Evolutionary conservation across 2,888 invertebrate species (phyloP).

Genomic region (Acanthoscelides obtectus): DNA sequence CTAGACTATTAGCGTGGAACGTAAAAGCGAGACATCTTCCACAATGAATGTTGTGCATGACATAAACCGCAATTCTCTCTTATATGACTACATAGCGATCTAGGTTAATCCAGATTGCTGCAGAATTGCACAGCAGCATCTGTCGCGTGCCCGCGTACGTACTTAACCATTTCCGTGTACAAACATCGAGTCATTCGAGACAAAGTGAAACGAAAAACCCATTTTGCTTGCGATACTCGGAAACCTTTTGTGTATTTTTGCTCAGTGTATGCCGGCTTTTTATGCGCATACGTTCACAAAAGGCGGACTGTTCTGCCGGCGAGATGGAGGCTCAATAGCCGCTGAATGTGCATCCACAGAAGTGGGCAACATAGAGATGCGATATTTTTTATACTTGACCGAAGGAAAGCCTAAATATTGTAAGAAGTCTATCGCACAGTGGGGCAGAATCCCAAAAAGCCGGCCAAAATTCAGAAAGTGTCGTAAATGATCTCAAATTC

Average conservation of each 20-base stretch:
- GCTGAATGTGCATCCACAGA: background rate
- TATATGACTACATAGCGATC: background rate
- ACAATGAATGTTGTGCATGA: background rate
- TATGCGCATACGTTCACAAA: background rate
- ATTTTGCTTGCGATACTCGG: background rate
- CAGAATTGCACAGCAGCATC: background rate
- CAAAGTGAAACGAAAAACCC: background rate
- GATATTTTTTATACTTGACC: too few relatives aligned
- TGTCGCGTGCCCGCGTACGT: background rate
- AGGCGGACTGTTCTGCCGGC: background rate
- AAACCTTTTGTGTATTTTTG: background rate
- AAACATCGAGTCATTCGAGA: background rate
- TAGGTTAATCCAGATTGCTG: background rate
- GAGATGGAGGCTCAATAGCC: background rate
- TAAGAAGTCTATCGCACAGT: too few relatives aligned
- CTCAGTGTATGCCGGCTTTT: background rate
- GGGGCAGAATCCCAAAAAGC: too few relatives aligned
- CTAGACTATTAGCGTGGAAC: too few relatives aligned
- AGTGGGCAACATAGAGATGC: background rate
- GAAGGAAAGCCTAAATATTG: too few relatives aligned
- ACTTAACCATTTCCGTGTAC: background rate
- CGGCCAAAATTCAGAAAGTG: too few relatives aligned
- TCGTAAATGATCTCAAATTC: too few relatives aligned
- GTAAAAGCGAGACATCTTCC: too few relatives aligned
- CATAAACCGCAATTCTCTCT: background rate